phyloP scores from a whole-genome alignment of 1,140 invertebrate species.

The Coelopa frigida region DNA sequence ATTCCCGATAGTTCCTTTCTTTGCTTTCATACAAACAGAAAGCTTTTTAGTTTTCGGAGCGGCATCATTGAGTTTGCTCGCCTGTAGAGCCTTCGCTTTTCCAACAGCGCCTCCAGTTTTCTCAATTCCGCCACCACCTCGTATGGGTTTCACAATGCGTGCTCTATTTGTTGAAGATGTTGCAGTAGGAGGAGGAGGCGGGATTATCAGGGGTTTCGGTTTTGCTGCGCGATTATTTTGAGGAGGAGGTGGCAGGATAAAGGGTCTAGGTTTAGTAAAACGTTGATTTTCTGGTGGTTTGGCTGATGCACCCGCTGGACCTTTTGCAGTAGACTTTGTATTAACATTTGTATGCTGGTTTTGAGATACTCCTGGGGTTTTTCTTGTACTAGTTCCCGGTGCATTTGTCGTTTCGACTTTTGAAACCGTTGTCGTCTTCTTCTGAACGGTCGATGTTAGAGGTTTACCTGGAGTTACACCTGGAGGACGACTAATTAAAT shows the following conservation, averaged over 20 bases:
- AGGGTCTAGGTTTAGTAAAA: not conserved
- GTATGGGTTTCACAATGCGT: not conserved
- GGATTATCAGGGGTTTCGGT: not conserved
- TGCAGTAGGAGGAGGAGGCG: not conserved
- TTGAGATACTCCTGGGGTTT: too few species aligned
- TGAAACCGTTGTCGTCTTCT: too few species aligned
- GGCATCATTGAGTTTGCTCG: not conserved
- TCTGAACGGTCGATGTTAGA: too few species aligned
- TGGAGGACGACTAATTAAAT: too few species aligned
- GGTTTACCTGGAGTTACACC: too few species aligned
- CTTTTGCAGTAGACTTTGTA: not conserved
- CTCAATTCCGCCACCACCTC: not conserved
- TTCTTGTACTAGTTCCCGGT: not conserved
- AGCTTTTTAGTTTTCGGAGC: not conserved
- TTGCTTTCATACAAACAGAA: constrained; percentile 7
- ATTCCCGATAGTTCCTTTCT: too few species aligned
- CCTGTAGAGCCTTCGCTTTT: not conserved
- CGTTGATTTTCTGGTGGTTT: not conserved
- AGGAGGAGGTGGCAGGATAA: not conserved
- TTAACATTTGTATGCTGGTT: not conserved
- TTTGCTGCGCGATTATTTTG: not conserved
- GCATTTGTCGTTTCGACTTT: too few species aligned
- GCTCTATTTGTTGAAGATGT: not conserved
- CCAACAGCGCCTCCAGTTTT: not conserved
- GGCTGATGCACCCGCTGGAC: not conserved